Base-by-base conservation (phyloP, 2,797 vertebrate species). In the Pygocentrus nattereri region DNA sequence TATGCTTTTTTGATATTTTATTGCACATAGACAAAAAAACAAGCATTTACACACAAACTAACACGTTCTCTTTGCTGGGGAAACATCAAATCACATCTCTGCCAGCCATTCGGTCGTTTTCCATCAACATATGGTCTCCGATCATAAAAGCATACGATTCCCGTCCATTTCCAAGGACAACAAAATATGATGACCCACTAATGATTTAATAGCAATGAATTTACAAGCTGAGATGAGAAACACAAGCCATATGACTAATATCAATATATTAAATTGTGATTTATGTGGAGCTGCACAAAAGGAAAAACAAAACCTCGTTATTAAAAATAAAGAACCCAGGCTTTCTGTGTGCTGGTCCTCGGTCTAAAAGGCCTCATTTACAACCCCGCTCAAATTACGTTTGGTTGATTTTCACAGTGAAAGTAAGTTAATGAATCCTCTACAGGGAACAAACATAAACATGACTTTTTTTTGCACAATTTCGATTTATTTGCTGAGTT, bases 171-270 rank as follows among this genome's bases (percentile, higher is more conserved):
- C 12, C 23, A 38, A 13, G 65, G 21, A 68, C 13, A 47, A 6
- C 21, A 13, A 54, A 71, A 61, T 54, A 41, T 49, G 56, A 72
- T 50, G 19, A 52, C 58, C 41, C 41, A 11, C 54, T 25, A 25
- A 69, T 41, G n/a, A 74, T 74, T 27, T 67, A n/a, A 72, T 59
- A 47, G 44, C 19, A 58, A 54, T 62, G 41, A 72, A 30, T 82
- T 5, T 64, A 49, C 61, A 74, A 59, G 12, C 50, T 68, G 70
- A 52, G 41, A 67, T 68, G 47, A 62, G 72, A 59, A 38, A 27
- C 67, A 23, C 47, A 30, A 65, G 21, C 54, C 38, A 56, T 64
- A 74, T 50, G 62, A 44, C 56, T 75, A 31, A 25, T 31, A n/a
- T 52, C 3, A 47, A 21, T 19, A 68, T 30, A 61, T 79, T n/a